These are phyloP conservation scores for Brachymystax lenok DNA, from an alignment of 2,797 vertebrate species.

Conservation along the genomic window DNA sequence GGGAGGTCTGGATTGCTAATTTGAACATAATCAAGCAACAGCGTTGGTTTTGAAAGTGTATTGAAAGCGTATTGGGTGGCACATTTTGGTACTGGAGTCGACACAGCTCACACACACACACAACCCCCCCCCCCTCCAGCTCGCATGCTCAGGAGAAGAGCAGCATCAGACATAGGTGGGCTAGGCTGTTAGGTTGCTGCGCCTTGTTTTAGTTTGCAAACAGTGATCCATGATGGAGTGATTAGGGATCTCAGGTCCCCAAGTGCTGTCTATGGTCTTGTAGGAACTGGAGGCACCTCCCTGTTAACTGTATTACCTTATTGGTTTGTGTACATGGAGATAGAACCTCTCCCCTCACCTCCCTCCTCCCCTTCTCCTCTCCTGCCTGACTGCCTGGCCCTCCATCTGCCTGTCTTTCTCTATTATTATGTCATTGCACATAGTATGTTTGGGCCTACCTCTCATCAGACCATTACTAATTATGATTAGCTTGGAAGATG, in stretches of 20 bases:
- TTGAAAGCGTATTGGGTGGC: background rate
- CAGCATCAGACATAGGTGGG: background rate
- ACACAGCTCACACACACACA: constrained; percentile 15
- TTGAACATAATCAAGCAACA: constrained; percentile 27
- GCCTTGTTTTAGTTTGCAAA: background rate
- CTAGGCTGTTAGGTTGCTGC: background rate
- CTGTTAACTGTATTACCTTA: background rate
- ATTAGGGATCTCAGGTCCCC: background rate
- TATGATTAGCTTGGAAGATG: background rate
- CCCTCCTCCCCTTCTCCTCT: background rate
- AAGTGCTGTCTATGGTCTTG: background rate
- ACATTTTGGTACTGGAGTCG: constrained; percentile 9
- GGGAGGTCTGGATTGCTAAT: constrained; percentile 21
- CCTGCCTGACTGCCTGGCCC: background rate
- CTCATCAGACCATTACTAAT: too few relatives aligned
- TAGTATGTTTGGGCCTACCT: too few relatives aligned
- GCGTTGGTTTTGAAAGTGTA: constrained; percentile 4
- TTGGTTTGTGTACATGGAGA: background rate
- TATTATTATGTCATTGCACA: too few relatives aligned
- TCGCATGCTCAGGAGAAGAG: constrained; percentile 7
- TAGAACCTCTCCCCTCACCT: background rate
- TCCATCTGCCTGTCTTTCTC: background rate
- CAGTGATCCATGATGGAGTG: background rate
- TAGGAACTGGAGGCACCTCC: background rate
- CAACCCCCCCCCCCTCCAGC: constrained; percentile 24